Conservation (phyloP, 2,113 vertebrate genomes). For the Orientallactaga bullata region DNA sequence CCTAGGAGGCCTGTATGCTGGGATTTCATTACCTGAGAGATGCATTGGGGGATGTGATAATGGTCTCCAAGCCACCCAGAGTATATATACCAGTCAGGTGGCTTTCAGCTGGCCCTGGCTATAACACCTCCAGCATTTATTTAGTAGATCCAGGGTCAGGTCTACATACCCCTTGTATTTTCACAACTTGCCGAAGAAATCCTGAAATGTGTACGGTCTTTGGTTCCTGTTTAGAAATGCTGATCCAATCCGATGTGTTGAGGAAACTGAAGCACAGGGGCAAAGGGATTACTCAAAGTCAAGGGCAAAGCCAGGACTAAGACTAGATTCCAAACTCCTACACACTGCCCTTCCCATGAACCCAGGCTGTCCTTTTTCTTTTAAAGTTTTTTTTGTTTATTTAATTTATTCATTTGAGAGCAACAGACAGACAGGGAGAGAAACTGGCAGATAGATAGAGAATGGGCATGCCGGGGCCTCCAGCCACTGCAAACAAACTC, state of each 20-base stretch:
- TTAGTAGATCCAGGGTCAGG: background rate
- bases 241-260: background rate
- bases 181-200: background rate
- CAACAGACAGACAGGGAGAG: too few relatives aligned
- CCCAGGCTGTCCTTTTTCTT: background rate
- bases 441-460: too few relatives aligned
- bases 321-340: background rate
- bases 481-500: too few relatives aligned
- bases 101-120: background rate
- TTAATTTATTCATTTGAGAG: too few relatives aligned
- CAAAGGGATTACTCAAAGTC: background rate
- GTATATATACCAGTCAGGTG: background rate
- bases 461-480: too few relatives aligned
- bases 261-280: background rate
- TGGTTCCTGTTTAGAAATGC: background rate
- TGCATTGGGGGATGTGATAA: background rate
- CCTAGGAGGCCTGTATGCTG: background rate
- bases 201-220: background rate
- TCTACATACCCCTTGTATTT: background rate
- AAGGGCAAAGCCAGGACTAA: background rate
- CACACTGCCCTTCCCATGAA: fast-evolving
- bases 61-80: background rate
- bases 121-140: background rate
- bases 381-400: too few relatives aligned
- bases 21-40: background rate